Percentiles rank a stretch among this genome's conserved stretches.
phyloP scores from a whole-genome alignment of 2,797 vertebrate genomes.

The Capromys pilorides region DNA sequence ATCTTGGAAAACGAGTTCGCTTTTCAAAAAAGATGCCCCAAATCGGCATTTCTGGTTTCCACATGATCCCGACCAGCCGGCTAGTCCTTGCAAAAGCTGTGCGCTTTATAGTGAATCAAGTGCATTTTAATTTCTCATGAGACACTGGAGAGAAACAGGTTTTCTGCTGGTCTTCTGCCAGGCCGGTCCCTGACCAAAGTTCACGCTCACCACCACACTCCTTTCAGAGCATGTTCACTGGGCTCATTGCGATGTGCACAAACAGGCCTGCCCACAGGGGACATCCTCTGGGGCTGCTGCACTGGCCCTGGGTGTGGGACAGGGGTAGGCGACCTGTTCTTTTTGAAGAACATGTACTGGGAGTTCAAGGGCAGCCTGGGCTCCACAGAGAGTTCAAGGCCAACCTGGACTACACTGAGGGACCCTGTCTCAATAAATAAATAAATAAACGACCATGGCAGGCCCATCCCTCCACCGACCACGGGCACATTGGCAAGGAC shows the following conservation, averaged over 20 bases:
- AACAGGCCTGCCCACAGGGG: slow-evolving; percentile 5
- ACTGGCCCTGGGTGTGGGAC: not conserved
- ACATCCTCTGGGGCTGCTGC: not conserved
- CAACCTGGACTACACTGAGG: not conserved
- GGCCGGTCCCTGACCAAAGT: slow-evolving; percentile 16
- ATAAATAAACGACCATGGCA: not conserved
- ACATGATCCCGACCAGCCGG: slow-evolving; percentile 63
- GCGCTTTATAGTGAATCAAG: slow-evolving; percentile 62
- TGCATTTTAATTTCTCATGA: slow-evolving; percentile 64
- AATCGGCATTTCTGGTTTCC: slow-evolving; percentile 61
- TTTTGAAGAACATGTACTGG: not conserved
- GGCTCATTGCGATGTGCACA: not conserved
- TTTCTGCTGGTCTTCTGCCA: slow-evolving; percentile 13
- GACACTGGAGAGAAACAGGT: slow-evolving; percentile 43
- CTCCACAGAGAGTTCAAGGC: not conserved
- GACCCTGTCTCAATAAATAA: not conserved
- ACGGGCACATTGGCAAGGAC: not conserved
- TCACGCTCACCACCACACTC: not conserved
- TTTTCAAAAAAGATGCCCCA: slow-evolving; percentile 55
- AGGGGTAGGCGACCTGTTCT: not conserved
- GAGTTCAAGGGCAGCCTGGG: not conserved
- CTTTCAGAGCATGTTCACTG: not conserved
- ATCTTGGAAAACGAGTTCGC: slow-evolving; percentile 38
- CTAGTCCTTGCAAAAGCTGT: slow-evolving; percentile 21
- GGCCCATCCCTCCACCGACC: not conserved